phyloP scores from a whole-genome alignment of 1,140 invertebrate species.

The Caerostris extrusa region DNA sequence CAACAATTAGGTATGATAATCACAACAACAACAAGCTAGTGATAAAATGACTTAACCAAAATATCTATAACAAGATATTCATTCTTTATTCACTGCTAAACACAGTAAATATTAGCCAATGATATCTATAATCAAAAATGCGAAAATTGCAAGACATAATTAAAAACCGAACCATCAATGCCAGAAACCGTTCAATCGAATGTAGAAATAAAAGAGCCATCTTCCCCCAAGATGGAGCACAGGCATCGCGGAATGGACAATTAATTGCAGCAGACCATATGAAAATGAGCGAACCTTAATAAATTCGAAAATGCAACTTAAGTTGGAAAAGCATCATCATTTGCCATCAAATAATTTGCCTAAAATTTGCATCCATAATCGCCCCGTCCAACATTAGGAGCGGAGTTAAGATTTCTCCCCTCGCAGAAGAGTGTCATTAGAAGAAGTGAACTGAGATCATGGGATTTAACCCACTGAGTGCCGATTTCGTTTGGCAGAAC shows the following conservation, averaged over 20 bases:
- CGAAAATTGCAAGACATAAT: not conserved
- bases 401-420: conserved; percentile 50
- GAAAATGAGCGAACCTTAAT: conserved; percentile 73
- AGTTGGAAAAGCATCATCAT: conserved; percentile 75
- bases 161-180: conserved; percentile 62
- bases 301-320: conserved; percentile 74
- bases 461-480: conserved; percentile 68
- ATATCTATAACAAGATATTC: not conserved
- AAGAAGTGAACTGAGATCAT: conserved; percentile 57
- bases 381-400: conserved; percentile 60
- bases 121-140: not conserved
- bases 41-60: too few relatives aligned
- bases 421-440: conserved; percentile 68
- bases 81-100: not conserved
- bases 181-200: conserved; percentile 7
- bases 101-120: too few relatives aligned
- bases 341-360: conserved; percentile 77
- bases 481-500: conserved; percentile 65
- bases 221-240: conserved; percentile 34
- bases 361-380: conserved; percentile 76
- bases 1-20: too few relatives aligned
- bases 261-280: conserved; percentile 75
- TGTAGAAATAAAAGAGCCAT: conserved; percentile 1
- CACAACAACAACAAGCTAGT: too few relatives aligned
- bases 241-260: conserved; percentile 61